Conservation (phyloP, 2,797 vertebrate genomes). For the Micrastur ruficollis region DNA sequence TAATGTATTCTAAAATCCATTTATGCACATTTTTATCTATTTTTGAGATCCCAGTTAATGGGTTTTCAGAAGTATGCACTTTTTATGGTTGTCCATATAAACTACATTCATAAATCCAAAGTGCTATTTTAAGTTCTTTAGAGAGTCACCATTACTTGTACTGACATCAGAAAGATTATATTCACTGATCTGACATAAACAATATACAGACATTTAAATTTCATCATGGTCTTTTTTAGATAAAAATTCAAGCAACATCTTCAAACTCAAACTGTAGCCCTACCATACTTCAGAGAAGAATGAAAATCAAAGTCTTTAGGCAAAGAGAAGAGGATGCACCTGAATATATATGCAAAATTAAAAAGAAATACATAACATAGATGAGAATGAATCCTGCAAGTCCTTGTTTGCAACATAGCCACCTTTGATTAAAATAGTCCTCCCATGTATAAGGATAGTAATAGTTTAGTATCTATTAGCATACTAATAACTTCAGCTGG, state of each 20-base stretch:
- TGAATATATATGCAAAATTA: neutral
- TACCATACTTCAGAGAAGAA: neutral
- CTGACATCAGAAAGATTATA: slow-evolving; percentile 1
- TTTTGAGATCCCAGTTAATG: slow-evolving; percentile 25
- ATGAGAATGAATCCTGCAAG: neutral
- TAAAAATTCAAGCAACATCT: neutral
- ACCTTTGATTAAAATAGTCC: neutral
- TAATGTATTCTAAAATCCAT: neutral
- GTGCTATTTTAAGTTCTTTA: slow-evolving; percentile 20
- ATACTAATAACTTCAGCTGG: slow-evolving; percentile 26
- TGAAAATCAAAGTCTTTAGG: neutral
- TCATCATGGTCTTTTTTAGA: neutral
- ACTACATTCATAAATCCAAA: neutral
- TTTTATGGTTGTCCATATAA: neutral
- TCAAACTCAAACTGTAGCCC: neutral
- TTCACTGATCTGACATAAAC: neutral
- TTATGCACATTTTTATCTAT: slow-evolving; percentile 14
- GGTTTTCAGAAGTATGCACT: slow-evolving; percentile 1
- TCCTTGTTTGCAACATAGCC: neutral
- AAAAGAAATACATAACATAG: neutral
- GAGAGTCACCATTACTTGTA: neutral
- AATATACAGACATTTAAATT: neutral
- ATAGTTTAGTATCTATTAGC: slow-evolving; percentile 36
- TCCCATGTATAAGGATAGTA: neutral
- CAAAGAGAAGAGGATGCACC: neutral